Percentiles rank a stretch among this genome's conserved stretches.
phyloP scores from a whole-genome alignment of 2,113 vertebrate species.

The Zosterops hypoxanthus region DNA sequence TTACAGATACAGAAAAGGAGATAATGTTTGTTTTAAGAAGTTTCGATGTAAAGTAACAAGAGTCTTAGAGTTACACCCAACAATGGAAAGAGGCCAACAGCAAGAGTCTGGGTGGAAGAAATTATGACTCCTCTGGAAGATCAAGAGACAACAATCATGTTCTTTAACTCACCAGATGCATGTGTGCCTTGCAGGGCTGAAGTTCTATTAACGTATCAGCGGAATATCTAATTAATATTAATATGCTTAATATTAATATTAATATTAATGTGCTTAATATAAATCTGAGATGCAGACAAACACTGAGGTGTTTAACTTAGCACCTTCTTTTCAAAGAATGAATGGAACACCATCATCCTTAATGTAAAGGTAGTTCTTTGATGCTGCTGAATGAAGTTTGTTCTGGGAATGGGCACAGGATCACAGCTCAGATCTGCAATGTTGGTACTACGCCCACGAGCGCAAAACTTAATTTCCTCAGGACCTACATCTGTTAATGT shows the following conservation, averaged over 20 bases:
- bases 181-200: background rate
- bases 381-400: background rate
- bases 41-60: background rate
- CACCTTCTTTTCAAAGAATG: background rate
- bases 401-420: background rate
- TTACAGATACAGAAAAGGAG: background rate
- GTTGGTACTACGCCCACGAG: accelerated
- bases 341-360: background rate
- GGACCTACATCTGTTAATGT: background rate
- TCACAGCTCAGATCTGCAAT: background rate
- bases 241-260: background rate
- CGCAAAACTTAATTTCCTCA: background rate
- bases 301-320: background rate
- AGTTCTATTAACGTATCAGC: background rate
- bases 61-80: background rate
- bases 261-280: background rate
- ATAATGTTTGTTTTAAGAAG: background rate
- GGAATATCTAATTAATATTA: background rate
- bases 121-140: background rate
- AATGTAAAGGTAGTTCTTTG: background rate
- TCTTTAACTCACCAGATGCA: background rate
- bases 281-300: background rate
- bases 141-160: background rate
- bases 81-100: background rate
- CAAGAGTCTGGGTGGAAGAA: background rate